phyloP scores from a whole-genome alignment of 2,888 invertebrate genomes.

The Phania funesta region DNA sequence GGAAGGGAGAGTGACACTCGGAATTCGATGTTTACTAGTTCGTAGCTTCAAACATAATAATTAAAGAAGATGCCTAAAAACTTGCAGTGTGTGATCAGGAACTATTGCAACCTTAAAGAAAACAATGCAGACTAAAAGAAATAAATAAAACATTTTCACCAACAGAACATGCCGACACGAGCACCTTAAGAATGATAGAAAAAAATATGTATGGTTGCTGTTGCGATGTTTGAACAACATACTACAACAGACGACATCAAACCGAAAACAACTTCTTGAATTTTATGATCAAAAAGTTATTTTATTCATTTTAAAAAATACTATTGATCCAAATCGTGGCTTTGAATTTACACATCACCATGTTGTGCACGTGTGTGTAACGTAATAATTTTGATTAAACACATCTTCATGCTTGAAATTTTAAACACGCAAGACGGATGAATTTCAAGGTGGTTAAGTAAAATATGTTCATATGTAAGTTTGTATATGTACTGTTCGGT shows the following conservation, averaged over 20 bases:
- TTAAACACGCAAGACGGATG: constrained; percentile 63
- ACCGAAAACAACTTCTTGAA: constrained; percentile 1
- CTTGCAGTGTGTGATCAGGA: too few relatives aligned
- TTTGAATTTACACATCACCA: neutral
- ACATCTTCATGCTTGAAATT: constrained; percentile 54
- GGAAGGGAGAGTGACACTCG: too few relatives aligned
- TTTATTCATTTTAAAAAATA: neutral
- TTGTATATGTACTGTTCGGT: constrained; percentile 13
- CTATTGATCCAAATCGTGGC: neutral
- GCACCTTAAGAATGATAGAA: too few relatives aligned
- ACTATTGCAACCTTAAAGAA: too few relatives aligned
- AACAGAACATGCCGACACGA: too few relatives aligned
- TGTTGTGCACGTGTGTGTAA: neutral
- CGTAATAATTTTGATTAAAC: constrained; percentile 46
- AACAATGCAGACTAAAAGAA: too few relatives aligned
- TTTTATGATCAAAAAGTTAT: constrained; percentile 1
- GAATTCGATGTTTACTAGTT: too few relatives aligned
- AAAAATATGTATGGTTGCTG: neutral
- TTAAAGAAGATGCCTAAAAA: too few relatives aligned
- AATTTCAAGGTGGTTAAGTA: too few relatives aligned
- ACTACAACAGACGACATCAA: constrained; percentile 31
- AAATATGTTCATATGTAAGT: constrained; percentile 36
- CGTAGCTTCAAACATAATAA: too few relatives aligned
- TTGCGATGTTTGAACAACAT: neutral
- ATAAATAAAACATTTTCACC: too few relatives aligned